phyloP scores from a whole-genome alignment of 2,113 vertebrate species.

The Penelope pileata region DNA sequence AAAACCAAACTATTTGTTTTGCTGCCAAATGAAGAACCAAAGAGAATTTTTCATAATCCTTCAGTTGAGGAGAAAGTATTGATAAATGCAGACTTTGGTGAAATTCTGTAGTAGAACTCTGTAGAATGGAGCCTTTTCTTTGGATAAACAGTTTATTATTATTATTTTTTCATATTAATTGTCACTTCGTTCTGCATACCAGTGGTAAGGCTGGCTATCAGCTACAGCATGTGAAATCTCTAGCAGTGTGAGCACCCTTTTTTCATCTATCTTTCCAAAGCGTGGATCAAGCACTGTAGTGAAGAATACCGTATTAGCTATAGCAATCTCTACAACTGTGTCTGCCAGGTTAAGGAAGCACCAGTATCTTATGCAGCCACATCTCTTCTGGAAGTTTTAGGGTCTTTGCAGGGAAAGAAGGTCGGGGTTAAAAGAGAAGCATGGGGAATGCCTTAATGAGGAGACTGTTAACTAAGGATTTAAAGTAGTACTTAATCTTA shows the following conservation, averaged over 20 bases:
- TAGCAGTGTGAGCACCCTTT: background rate
- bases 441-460: background rate
- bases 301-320: background rate
- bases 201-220: background rate
- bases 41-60: background rate
- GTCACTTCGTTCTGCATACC: background rate
- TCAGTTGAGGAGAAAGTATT: background rate
- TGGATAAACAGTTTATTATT: background rate
- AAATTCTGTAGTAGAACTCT: background rate
- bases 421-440: background rate
- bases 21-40: background rate
- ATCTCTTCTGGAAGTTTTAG: background rate
- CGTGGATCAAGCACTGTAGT: background rate
- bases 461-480: background rate
- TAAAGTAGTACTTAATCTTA: background rate
- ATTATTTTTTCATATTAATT: background rate
- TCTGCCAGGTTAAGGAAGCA: background rate
- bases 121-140: background rate
- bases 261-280: background rate
- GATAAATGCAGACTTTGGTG: background rate
- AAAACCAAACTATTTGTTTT: background rate
- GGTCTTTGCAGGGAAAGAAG: background rate
- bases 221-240: background rate
- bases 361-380: background rate
- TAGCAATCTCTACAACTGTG: background rate